Evolutionary conservation across 2,113 vertebrate genomes (phyloP).

Genomic region (Paramisgurnus dabryanus): DNA sequence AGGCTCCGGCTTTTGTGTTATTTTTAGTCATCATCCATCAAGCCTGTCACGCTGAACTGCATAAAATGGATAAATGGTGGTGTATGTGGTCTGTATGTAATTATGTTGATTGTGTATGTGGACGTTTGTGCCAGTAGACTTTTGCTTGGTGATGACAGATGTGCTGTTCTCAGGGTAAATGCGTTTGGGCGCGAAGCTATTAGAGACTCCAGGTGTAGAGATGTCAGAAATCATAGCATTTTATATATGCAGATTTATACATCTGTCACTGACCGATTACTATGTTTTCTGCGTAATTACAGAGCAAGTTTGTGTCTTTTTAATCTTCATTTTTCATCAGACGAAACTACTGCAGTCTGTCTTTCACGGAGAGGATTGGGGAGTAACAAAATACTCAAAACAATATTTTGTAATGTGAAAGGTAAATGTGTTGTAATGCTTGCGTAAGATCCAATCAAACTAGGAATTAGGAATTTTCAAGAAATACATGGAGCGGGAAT

Average conservation of each 20-base stretch:
- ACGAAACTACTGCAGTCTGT: background rate
- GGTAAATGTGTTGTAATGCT: too few relatives aligned
- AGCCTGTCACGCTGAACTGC: conserved; percentile 28
- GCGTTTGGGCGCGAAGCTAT: conserved; percentile 17
- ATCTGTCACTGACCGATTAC: conserved; percentile 6
- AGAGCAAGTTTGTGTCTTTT: background rate
- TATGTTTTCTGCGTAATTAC: background rate
- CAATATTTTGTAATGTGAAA: too few relatives aligned
- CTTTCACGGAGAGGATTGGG: background rate
- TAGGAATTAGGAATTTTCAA: background rate
- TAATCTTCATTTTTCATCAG: background rate
- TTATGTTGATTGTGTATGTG: conserved; percentile 27
- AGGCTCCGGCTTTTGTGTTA: conserved; percentile 16
- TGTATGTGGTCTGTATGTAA: conserved; percentile 27
- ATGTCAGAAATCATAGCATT: conserved; percentile 4
- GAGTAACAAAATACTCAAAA: background rate
- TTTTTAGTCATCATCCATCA: conserved; percentile 42
- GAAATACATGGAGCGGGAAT: too few relatives aligned
- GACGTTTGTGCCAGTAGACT: conserved; percentile 27
- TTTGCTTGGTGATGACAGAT: conserved; percentile 41
- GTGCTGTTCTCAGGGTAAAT: conserved; percentile 43
- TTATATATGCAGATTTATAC: conserved; percentile 28
- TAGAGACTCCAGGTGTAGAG: conserved; percentile 9
- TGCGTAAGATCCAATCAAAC: background rate
- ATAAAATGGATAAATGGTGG: conserved; percentile 7